These are phyloP conservation scores for Ptilodon capucinus DNA, from an alignment of 2,888 invertebrate genomes.

Conservation along the genomic window DNA sequence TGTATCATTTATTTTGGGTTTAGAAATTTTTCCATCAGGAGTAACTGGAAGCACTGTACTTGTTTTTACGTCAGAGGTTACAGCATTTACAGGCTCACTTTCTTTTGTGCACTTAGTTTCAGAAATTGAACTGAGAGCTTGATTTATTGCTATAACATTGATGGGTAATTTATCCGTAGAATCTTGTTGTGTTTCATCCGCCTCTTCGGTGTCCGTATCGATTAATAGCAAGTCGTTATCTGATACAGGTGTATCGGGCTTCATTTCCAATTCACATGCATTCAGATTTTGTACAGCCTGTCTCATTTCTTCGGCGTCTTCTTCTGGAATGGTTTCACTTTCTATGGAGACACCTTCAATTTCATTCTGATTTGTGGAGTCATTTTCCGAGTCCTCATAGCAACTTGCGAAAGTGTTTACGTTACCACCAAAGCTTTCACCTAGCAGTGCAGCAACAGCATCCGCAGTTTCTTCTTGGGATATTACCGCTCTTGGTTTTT, in stretches of 20 bases:
- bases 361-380: conserved; percentile 60
- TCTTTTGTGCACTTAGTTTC: conserved; percentile 65
- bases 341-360: conserved; percentile 71
- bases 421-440: conserved; percentile 91
- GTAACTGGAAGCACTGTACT: conserved; percentile 31
- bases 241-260: conserved; percentile 93
- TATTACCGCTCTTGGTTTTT: conserved; percentile 91
- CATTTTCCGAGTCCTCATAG: conserved; percentile 78
- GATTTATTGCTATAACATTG: conserved; percentile 65
- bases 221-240: conserved; percentile 92
- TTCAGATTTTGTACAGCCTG: conserved; percentile 92
- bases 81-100: conserved; percentile 44
- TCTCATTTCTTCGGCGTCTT: conserved; percentile 91
- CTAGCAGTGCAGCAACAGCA: conserved; percentile 93
- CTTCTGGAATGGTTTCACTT: conserved; percentile 84
- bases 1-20: conserved; percentile 46
- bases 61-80: conserved; percentile 74
- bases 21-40: conserved; percentile 61
- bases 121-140: conserved; percentile 44
- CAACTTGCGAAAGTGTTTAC: conserved; percentile 80
- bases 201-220: conserved; percentile 93
- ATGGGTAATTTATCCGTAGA: conserved; percentile 61
- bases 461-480: conserved; percentile 97
- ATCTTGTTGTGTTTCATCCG: conserved; percentile 81
- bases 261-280: conserved; percentile 87